Evolutionary conservation across 35 echinoderm and acorn worm genomes (phyloP).

Genomic region (Ptychodera flava): DNA sequence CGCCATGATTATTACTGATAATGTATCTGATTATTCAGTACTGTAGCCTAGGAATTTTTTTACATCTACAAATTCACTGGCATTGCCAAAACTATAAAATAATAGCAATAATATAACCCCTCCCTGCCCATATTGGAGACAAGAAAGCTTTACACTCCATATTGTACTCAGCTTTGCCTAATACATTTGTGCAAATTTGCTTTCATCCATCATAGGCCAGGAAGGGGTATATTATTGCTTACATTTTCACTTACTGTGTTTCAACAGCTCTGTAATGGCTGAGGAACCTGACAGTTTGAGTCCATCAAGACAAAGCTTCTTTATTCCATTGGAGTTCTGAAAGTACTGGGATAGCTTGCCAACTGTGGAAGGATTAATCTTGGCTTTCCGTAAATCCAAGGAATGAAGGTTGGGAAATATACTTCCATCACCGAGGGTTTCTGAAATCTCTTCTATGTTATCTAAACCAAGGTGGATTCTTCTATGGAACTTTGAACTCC

Average conservation of each 20-base stretch:
- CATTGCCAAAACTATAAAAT: too few species aligned
- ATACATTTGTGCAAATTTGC: too few species aligned
- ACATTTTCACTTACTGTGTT: background rate
- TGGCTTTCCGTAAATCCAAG: conserved; percentile 38
- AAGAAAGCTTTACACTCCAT: background rate
- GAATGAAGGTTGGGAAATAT: conserved; percentile 11
- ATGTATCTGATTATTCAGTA: too few species aligned
- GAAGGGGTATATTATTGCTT: too few species aligned
- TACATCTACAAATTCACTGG: too few species aligned
- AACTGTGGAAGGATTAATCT: conserved; percentile 28
- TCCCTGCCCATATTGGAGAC: too few species aligned
- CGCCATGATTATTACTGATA: too few species aligned
- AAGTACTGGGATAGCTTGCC: conserved; percentile 4
- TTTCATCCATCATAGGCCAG: too few species aligned
- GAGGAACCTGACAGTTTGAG: conserved; percentile 47
- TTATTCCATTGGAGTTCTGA: conserved; percentile 25
- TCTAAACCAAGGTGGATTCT: conserved; percentile 19
- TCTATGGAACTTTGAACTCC: background rate
- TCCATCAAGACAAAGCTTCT: conserved; percentile 45
- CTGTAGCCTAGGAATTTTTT: too few species aligned
- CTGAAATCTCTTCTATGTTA: conserved; percentile 15
- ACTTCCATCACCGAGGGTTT: conserved; percentile 3
- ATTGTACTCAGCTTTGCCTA: too few species aligned
- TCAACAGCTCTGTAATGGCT: conserved; percentile 22
- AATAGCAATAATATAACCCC: too few species aligned